Base-by-base conservation (phyloP, 2,888 invertebrate genomes). In the Lucinisca nassula region DNA sequence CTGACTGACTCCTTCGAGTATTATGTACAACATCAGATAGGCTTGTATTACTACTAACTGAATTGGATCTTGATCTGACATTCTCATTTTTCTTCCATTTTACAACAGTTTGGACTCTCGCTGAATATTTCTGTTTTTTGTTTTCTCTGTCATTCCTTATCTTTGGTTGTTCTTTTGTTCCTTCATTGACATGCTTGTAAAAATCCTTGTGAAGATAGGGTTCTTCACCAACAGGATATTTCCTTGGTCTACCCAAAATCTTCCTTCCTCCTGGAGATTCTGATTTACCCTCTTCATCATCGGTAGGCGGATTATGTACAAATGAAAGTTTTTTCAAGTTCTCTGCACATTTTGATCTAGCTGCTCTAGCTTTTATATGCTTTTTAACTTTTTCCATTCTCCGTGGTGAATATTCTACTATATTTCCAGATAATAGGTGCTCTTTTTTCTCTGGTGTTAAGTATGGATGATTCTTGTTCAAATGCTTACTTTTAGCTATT, bases 271-370 rank as follows among this genome's bases (percentile, higher is more conserved):
- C 2, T 38, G 27, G 30, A 55, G 4, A n/a, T 51, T 51, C 21
- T 10, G 4, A 21, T 51, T 51, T 6, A 10, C 51, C 21, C 51
- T 21, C 8, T 61, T 61, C 61, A 4, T 30, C 21, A 10, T 6
- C 30, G 1, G 10, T 8, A 61, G 4, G 1, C 27, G 27, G 32
- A 8, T 35, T 67, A 32, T 67, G 67, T 10, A 6, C 30, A 35
- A 21, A 67, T 4, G 35, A 21, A 35, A 90, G 76, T 74, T 79
- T 84, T 58, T 75, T 85, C 4, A 90, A 72, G 27, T 88, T 90
- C 37, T 88, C 90, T n/a, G 90, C 87, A 90, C 85, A 85, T 70
- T 75, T 85, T 37, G 83, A 78, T 45, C 87, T 72, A 1, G 83
- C 40, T 61, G 85, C 90, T 32, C 87, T 32, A n/a, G 90, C 87